Evolutionary conservation across 2,113 vertebrate species (phyloP).

Genomic region (Cyanocitta stelleri): DNA sequence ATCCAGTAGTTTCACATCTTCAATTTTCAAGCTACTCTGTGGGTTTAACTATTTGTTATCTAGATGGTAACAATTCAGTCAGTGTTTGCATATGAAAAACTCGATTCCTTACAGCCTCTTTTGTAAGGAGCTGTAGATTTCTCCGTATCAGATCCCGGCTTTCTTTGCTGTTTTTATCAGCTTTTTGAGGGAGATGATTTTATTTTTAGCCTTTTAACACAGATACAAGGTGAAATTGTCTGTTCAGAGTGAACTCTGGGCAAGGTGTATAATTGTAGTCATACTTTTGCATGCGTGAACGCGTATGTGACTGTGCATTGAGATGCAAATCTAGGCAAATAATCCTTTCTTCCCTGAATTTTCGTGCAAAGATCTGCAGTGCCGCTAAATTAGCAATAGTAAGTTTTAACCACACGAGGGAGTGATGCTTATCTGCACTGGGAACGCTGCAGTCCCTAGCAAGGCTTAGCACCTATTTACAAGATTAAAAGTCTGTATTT

Average conservation of each 20-base stretch:
- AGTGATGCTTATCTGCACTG: neutral
- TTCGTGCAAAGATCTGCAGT: neutral
- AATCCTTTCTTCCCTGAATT: neutral
- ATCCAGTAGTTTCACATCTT: neutral
- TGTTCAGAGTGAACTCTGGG: neutral
- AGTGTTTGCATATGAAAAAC: neutral
- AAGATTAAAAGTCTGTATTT: neutral
- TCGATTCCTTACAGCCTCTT: neutral
- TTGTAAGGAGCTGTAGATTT: neutral
- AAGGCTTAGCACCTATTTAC: neutral
- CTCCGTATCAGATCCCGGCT: neutral
- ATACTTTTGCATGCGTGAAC: neutral
- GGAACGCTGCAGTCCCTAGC: neutral
- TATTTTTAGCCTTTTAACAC: neutral
- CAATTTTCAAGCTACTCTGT: neutral
- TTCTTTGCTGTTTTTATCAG: neutral
- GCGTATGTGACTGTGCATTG: neutral
- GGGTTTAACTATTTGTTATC: neutral
- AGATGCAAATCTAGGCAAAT: neutral
- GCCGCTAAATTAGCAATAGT: neutral
- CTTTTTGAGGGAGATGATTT: neutral
- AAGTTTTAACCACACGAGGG: slow-evolving; percentile 38
- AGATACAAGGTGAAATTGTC: neutral
- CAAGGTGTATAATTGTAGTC: neutral
- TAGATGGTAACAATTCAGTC: neutral